Evolutionary conservation across 2,113 vertebrate species (phyloP), one percentile per base, ranked within the genome.

Genomic region (Delphinapterus leucas): DNA sequence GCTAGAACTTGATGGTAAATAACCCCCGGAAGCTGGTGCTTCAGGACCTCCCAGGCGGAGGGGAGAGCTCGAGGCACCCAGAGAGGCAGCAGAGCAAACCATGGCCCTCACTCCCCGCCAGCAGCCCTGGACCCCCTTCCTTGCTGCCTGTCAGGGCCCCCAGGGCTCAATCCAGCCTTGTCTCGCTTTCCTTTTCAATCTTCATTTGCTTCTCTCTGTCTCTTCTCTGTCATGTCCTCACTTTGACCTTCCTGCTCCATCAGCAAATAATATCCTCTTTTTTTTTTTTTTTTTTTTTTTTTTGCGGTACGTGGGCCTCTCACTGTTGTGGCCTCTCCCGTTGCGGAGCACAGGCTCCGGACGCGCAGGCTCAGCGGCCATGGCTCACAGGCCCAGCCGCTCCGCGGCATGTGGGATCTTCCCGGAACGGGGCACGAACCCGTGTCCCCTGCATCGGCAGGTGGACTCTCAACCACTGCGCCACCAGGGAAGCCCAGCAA

Each of bases 1-100:
- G 88, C 98, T 99, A 63, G 98, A 71, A 11, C 98, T 98, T 3
- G 98, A 99, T 12, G 99, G 99, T 99, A 99, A 17, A 96, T 92
- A 73, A 44, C 23, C 28, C 23, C 0, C 8, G 2, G 2, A 0
- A 2, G 21, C 9, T 1, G 0, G 4, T 31, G 33, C 68, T 92
- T 49, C 17, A 3, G 26, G 36, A 18, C 58, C 49, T 8, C 17
- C 67, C 18, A 14, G 55, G 36, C 33, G 36, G 8, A 73, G 33
- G 49, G 38, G 36, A 83, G 83, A 44, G 23, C 21, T 21, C 31
- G 73, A 67, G 86, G 18, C 21, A 38, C 70, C 14, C 14, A 10
- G 9, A n/a, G 13, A 58, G 33, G 6, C 31, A 38, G 77, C 49
- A 38, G 44, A 86, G 63, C 28, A 55, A 17, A 18, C 61, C 21